phyloP scores from a whole-genome alignment of 2,797 vertebrate genomes.

The Lithobates pipiens region DNA sequence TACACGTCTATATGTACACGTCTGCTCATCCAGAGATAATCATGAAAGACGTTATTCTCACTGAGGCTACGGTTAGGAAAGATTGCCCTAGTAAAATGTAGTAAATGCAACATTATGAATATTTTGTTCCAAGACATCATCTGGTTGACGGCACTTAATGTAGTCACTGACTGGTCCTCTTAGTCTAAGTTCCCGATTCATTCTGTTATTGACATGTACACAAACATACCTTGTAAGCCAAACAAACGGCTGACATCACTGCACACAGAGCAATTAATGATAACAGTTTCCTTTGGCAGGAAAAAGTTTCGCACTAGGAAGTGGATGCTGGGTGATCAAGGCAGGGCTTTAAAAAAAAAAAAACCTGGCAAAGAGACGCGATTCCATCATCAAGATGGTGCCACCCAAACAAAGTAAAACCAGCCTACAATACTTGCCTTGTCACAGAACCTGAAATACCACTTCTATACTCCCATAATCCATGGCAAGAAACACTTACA shows the following conservation, averaged over 20 bases:
- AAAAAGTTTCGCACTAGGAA: slow-evolving; percentile 41
- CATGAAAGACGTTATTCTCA: no score
- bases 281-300: slow-evolving; percentile 34
- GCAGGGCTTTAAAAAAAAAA: background rate
- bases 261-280: slow-evolving; percentile 22
- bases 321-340: slow-evolving; percentile 11
- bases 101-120: no score
- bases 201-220: slow-evolving; percentile 4
- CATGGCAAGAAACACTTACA: slow-evolving; percentile 5
- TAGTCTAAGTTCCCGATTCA: no score
- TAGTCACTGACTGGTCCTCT: background rate
- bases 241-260: slow-evolving; percentile 48
- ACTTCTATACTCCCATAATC: slow-evolving; percentile 18
- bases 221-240: slow-evolving; percentile 29
- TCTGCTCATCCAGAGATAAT: no score
- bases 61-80: no score
- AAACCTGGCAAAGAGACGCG: slow-evolving; percentile 10
- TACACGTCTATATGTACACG: no score
- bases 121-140: no score
- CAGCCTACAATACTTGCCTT: slow-evolving; percentile 6
- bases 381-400: slow-evolving; percentile 37
- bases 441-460: slow-evolving; percentile 36
- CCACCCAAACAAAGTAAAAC: slow-evolving; percentile 43
- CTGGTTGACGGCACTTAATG: no score
- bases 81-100: no score